phyloP scores from a whole-genome alignment of 2,888 invertebrate species.

The Trichacis sp. region DNA sequence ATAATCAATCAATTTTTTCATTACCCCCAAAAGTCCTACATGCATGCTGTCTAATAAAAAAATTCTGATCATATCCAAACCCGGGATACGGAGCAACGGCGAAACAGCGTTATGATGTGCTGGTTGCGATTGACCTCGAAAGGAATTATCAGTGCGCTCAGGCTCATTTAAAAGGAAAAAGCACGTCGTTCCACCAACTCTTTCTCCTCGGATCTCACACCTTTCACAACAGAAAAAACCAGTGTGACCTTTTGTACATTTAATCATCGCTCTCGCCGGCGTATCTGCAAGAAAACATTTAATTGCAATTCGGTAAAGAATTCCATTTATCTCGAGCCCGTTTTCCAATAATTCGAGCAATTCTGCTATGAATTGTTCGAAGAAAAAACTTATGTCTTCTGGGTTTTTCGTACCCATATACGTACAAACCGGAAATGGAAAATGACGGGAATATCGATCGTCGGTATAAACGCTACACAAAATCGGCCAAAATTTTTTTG shows the following conservation, averaged over 20 bases:
- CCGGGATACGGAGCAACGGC: not conserved
- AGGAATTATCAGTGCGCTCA: constrained; percentile 1
- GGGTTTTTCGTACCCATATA: constrained; percentile 36
- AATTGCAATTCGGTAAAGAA: constrained; percentile 12
- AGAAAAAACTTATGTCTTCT: constrained; percentile 14
- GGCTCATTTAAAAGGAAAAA: not conserved
- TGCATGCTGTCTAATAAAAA: constrained; percentile 4
- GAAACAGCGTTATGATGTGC: not conserved
- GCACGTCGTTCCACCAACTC: not conserved
- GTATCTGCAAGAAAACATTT: constrained; percentile 35
- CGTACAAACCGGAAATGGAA: constrained; percentile 37
- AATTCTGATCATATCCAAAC: not conserved
- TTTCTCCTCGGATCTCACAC: too few relatives aligned
- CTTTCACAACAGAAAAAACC: constrained; percentile 15
- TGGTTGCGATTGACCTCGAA: not conserved
- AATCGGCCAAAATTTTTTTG: constrained; percentile 36
- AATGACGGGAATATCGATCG: constrained; percentile 18
- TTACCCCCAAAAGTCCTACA: not conserved
- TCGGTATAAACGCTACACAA: constrained; percentile 20
- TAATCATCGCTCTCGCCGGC: constrained; percentile 17
- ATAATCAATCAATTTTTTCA: not conserved
- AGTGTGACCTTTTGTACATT: constrained; percentile 18
- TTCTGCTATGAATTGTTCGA: not conserved
- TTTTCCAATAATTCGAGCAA: too few relatives aligned
- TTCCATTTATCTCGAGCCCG: too few relatives aligned